These are phyloP conservation scores for Acanthosepion esculentum DNA, from an alignment of 2,888 invertebrate genomes.

Conservation along the genomic window DNA sequence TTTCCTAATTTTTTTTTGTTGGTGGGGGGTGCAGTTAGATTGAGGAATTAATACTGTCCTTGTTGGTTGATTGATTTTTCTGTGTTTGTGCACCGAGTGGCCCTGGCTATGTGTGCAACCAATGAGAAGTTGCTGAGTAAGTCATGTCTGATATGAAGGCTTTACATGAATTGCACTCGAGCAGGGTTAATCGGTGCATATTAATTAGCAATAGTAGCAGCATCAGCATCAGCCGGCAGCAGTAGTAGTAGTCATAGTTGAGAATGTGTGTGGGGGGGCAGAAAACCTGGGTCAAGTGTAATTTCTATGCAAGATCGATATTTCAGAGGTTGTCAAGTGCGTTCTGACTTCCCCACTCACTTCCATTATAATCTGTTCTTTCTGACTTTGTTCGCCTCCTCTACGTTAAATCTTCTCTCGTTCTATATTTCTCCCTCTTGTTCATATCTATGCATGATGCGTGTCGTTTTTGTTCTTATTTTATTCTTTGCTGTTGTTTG, in stretches of 20 bases:
- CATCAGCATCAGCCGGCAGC: slow-evolving; percentile 35
- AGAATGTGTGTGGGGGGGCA: not conserved
- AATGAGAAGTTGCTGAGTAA: slow-evolving; percentile 46
- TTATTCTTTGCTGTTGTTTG: not conserved
- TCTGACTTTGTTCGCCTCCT: not conserved
- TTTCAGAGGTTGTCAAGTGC: slow-evolving; percentile 36
- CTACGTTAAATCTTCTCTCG: not conserved
- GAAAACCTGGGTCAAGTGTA: slow-evolving; percentile 47
- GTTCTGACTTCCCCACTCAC: slow-evolving; percentile 35
- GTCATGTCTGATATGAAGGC: slow-evolving; percentile 42
- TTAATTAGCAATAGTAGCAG: slow-evolving; percentile 37
- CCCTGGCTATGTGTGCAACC: slow-evolving; percentile 35
- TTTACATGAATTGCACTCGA: slow-evolving; percentile 39
- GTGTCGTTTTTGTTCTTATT: not conserved
- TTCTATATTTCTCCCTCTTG: not conserved
- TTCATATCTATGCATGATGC: not conserved
- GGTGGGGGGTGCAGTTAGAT: not conserved
- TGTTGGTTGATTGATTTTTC: slow-evolving; percentile 40
- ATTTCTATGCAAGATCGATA: slow-evolving; percentile 40
- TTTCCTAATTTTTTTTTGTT: not conserved
- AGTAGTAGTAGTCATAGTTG: not conserved
- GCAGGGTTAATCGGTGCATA: slow-evolving; percentile 44
- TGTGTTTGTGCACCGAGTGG: slow-evolving; percentile 38
- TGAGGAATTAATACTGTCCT: not conserved
- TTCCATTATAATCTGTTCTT: not conserved